Base-by-base conservation (phyloP, 2,888 invertebrate species). In the Luperina nickerlii region DNA sequence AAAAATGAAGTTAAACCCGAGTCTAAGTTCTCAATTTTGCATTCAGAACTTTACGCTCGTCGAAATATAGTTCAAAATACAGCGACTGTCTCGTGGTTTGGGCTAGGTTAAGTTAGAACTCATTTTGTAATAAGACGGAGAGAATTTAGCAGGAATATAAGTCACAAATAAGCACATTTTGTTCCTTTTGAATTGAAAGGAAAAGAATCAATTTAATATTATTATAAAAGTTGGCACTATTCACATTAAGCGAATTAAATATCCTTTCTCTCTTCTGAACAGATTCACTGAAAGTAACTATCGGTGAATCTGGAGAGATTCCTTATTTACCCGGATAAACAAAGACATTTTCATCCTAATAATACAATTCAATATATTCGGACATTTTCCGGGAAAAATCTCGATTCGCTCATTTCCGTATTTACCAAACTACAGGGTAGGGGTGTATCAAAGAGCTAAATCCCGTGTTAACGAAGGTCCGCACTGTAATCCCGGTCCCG, bases 381-480 rank as follows among this genome's bases (percentile, higher is more conserved):
- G 18, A 27, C 27, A 79, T 82, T 81, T 74, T 76, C 83, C 81
- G 66, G 67, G 71, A 81, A 87, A 88, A 89, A 84, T 88, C 84
- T 81, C 81, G 81, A 80, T 84, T 73, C 80, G 57, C 81, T 82
- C 78, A 84, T 86, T 78, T 83, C 74, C 69, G 82, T 85, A 87
- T 88, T 89, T 87, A 85, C 87, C 76, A 72, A 88, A 85, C 82
- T 85, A 83, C 54, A 82, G 79, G 66, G 75, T 82, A 76, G 77
- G 88, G 87, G 87, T 91, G 89, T 90, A 91, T 92, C 92, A 93
- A 93, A 93, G 92, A 93, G 92, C 91, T 90, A 93, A 94, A 94
- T 93, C 94, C 94, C 89, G 90, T 89, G 93, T 93, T 95, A 95
- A 95, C 95, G 94, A 94, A 94, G 93, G 91, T 90, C 89, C 90